phyloP scores from a whole-genome alignment of 1,140 invertebrate genomes.

The Drosophila triauraria region DNA sequence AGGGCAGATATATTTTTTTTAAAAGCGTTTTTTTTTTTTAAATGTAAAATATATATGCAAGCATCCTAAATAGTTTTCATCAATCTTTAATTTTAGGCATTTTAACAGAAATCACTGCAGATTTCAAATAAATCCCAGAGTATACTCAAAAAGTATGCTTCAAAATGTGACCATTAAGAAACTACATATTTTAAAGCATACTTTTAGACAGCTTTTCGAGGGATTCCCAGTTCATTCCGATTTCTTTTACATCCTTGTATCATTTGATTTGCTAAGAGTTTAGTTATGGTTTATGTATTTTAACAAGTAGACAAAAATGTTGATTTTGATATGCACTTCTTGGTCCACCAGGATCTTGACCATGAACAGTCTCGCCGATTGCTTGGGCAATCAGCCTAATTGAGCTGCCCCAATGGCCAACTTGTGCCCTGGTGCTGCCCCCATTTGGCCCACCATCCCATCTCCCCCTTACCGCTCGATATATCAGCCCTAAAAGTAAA shows the following conservation, averaged over 20 bases:
- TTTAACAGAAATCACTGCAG: background rate
- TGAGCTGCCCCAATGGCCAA: slow-evolving; percentile 54
- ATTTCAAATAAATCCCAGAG: background rate
- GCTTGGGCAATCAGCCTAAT: slow-evolving; percentile 68
- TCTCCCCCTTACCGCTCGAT: background rate
- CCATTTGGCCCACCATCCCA: slow-evolving; percentile 9
- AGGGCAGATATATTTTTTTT: too few species aligned
- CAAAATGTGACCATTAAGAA: background rate
- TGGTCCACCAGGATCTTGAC: slow-evolving; percentile 25
- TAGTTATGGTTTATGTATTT: background rate
- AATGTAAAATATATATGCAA: too few species aligned
- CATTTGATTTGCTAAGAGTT: too few species aligned
- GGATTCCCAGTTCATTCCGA: background rate
- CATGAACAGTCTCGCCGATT: slow-evolving; percentile 46
- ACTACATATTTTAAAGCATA: too few species aligned
- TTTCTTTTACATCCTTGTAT: too few species aligned
- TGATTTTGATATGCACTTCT: slow-evolving; percentile 3
- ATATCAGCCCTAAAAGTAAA: slow-evolving; percentile 11
- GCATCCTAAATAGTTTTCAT: too few species aligned
- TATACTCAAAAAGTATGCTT: background rate
- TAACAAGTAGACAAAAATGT: background rate
- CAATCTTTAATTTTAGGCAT: background rate
- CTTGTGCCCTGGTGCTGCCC: slow-evolving; percentile 34
- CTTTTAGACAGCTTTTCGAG: background rate
- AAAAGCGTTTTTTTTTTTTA: too few species aligned